phyloP scores from a whole-genome alignment of 2,113 vertebrate genomes.

The Caranx melampygus region DNA sequence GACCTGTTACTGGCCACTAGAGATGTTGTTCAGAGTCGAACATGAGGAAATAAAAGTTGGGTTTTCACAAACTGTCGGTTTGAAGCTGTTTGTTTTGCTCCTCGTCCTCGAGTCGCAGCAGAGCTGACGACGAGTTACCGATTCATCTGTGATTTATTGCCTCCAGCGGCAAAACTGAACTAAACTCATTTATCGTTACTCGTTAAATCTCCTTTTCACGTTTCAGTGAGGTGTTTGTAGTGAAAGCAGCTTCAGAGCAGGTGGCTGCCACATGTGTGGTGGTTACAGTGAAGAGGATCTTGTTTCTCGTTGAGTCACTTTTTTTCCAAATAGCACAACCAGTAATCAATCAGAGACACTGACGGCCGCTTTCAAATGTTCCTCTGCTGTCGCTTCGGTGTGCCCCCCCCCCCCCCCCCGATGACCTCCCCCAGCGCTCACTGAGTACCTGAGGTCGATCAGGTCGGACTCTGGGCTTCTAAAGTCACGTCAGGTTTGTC shows the following conservation, averaged over 20 bases:
- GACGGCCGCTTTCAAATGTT: no score
- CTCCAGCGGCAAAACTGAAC: neutral
- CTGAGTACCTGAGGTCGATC: no score
- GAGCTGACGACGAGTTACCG: neutral
- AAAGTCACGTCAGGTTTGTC: no score
- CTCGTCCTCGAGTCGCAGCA: neutral
- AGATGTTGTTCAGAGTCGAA: slow-evolving; percentile 15
- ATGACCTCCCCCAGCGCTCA: neutral
- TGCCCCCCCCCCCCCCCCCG: neutral
- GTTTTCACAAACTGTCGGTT: neutral
- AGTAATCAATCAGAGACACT: no score
- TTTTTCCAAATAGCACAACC: no score
- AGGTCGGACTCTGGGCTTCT: no score
- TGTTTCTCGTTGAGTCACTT: no score
- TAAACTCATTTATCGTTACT: neutral
- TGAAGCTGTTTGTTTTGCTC: neutral
- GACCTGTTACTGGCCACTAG: slow-evolving; percentile 63
- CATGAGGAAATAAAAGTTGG: neutral
- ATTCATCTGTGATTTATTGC: neutral
- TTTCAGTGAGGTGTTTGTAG: no score
- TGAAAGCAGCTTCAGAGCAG: no score
- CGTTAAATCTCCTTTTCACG: no score
- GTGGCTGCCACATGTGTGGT: no score
- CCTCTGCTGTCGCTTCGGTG: neutral
- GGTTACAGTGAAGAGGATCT: no score